These are phyloP conservation scores for Dryocosmus kuriphilus DNA, from an alignment of 2,888 invertebrate genomes.

Conservation along the genomic window DNA sequence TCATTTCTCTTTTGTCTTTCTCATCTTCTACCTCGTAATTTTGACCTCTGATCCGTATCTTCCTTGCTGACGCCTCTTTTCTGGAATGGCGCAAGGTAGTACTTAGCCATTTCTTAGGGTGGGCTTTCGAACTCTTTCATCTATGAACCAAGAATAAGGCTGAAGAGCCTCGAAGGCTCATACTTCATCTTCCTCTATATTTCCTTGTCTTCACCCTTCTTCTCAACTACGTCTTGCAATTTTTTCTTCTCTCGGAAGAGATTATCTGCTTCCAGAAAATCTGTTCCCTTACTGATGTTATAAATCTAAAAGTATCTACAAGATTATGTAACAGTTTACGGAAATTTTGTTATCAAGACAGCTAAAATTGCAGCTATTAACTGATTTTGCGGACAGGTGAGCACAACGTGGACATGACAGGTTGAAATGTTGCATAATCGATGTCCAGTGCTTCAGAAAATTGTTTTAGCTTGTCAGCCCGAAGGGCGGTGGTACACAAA, in stretches of 20 bases:
- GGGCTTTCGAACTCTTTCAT: conserved; percentile 28
- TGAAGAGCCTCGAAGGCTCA: conserved; percentile 25
- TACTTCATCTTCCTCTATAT: conserved; percentile 10
- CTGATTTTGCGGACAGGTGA: background rate
- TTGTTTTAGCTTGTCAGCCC: background rate
- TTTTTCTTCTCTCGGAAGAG: background rate
- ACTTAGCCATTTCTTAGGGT: conserved; percentile 38
- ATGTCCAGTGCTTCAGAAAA: conserved; percentile 5
- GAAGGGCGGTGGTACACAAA: conserved; percentile 13
- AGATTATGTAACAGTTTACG: background rate
- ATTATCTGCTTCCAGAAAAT: background rate
- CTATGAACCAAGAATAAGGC: conserved; percentile 23
- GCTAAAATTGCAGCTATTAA: no score
- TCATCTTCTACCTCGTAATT: conserved; percentile 14
- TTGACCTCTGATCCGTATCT: conserved; percentile 26
- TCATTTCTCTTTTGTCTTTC: conserved; percentile 14
- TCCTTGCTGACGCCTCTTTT: conserved; percentile 18
- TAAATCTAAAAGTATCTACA: no score
- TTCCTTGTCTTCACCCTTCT: conserved; percentile 39
- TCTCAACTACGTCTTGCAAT: conserved; percentile 11
- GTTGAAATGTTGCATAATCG: background rate
- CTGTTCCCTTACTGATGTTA: no score
- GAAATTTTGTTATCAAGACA: no score
- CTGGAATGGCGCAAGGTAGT: conserved; percentile 19
- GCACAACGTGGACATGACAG: background rate